phyloP scores from a whole-genome alignment of 53 echinoderm and acorn worm species.

The Mesocentrotus franciscanus region DNA sequence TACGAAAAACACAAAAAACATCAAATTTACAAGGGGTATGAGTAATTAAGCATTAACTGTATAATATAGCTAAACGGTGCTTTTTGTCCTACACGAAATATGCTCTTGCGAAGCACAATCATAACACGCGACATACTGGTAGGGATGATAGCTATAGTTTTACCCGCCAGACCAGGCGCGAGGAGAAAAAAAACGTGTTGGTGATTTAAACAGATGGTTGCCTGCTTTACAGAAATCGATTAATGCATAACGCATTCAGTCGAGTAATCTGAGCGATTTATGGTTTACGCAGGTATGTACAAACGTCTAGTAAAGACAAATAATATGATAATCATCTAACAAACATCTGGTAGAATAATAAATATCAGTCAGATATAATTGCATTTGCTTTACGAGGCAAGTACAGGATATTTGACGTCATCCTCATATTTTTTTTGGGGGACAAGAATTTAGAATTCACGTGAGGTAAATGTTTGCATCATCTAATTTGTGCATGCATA shows the following conservation, averaged over 20 bases:
- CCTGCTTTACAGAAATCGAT: background rate
- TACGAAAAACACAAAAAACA: too few relatives aligned
- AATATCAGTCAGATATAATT: conserved; percentile 13
- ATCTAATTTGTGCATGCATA: background rate
- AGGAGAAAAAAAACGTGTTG: background rate
- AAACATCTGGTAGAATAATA: conserved; percentile 42
- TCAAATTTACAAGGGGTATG: too few relatives aligned
- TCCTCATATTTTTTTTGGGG: background rate
- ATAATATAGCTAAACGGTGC: background rate
- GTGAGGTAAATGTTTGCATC: background rate
- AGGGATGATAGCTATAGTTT: background rate
- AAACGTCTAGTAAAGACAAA: background rate
- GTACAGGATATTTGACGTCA: background rate
- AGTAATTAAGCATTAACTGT: too few relatives aligned
- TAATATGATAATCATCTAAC: background rate
- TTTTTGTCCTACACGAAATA: background rate
- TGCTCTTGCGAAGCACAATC: too few relatives aligned
- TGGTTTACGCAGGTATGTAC: conserved; percentile 3
- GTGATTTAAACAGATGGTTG: conserved; percentile 46
- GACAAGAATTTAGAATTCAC: background rate
- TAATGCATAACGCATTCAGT: conserved; percentile 47
- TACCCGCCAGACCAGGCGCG: background rate
- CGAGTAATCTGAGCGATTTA: conserved; percentile 21
- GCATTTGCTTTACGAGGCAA: background rate
- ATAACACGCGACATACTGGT: background rate